Evolutionary conservation across 2,113 vertebrate species (phyloP).

Genomic region (Pedetes capensis): DNA sequence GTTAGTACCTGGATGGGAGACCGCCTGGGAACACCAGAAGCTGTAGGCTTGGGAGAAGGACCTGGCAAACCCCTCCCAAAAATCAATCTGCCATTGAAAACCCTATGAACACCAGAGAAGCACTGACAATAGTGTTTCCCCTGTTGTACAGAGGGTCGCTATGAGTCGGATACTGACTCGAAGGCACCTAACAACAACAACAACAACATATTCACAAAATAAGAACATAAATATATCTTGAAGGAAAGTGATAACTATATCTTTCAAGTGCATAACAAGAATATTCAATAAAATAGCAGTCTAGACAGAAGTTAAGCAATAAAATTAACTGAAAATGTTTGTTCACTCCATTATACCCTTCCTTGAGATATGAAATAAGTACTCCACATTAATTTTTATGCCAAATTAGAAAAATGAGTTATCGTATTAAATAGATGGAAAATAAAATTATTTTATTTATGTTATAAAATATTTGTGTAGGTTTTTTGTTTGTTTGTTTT

Average conservation of each 20-base stretch:
- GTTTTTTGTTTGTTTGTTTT: too few species aligned
- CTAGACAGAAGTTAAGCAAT: not conserved
- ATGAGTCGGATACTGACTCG: too few species aligned
- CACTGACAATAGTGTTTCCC: too few species aligned
- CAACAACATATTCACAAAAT: not conserved
- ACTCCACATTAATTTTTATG: not conserved
- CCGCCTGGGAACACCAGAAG: too few species aligned
- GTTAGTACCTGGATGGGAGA: too few species aligned
- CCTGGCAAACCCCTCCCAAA: too few species aligned
- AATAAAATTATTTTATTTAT: not conserved
- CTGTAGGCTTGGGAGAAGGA: too few species aligned
- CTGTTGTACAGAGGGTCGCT: too few species aligned
- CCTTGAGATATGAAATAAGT: not conserved
- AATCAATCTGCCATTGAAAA: too few species aligned
- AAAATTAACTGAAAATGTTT: not conserved
- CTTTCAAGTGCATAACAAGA: not conserved
- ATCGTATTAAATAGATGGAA: not conserved
- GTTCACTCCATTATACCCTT: fast-evolving
- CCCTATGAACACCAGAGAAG: too few species aligned
- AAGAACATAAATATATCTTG: not conserved
- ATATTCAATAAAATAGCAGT: not conserved
- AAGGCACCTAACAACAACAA: too few species aligned
- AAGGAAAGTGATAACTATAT: not conserved
- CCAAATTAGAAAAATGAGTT: not conserved
- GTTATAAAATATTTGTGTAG: not conserved